These are phyloP conservation scores for Bombycilla garrulus DNA, from an alignment of 2,113 vertebrate species.

Conservation along the genomic window DNA sequence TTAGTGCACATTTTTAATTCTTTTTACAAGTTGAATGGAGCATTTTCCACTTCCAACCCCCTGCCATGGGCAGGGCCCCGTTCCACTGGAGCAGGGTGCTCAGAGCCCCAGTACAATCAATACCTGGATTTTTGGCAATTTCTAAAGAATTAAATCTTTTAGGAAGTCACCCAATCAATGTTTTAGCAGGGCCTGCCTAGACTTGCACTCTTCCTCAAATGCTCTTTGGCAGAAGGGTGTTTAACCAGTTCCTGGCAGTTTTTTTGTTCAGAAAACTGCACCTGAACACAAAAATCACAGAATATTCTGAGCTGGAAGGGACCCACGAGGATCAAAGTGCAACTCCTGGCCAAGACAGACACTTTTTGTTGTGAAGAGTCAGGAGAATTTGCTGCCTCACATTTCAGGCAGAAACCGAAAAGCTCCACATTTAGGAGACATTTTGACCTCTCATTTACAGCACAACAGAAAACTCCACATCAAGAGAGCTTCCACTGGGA, in stretches of 20 bases:
- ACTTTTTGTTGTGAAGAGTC: rapidly evolving
- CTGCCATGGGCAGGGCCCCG: background rate
- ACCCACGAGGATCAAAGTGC: background rate
- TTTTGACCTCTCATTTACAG: background rate
- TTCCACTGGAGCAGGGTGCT: background rate
- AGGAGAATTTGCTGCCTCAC: background rate
- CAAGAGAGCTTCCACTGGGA: background rate
- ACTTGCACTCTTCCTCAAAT: background rate
- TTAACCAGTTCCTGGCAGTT: background rate
- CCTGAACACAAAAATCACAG: background rate
- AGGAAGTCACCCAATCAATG: background rate
- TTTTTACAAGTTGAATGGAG: background rate
- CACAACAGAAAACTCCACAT: background rate
- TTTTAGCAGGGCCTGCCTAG: background rate
- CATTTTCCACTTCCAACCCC: background rate
- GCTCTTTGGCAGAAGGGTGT: background rate
- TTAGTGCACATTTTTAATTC: background rate
- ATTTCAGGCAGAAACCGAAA: background rate
- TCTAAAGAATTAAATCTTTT: background rate
- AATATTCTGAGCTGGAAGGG: background rate
- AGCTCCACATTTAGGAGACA: background rate
- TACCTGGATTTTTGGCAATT: background rate
- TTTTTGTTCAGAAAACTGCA: background rate
- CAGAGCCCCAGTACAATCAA: background rate
- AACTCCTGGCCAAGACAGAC: background rate